phyloP scores from a whole-genome alignment of 2,113 vertebrate species.

The Ornithorhynchus anatinus region DNA sequence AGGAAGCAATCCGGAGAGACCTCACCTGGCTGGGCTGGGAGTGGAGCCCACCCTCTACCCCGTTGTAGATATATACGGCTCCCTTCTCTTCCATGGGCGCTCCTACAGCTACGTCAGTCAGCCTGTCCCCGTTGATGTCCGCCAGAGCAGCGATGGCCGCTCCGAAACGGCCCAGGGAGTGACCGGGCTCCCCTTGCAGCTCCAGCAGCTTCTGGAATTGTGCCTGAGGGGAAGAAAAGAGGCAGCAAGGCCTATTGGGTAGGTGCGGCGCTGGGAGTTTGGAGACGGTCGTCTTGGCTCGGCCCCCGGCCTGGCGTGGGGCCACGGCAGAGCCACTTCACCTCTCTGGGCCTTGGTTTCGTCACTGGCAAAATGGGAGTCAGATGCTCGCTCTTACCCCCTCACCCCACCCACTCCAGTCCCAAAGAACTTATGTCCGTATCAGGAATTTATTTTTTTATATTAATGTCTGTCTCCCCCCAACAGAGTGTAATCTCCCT shows the following conservation, averaged over 20 bases:
- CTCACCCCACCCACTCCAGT: too few relatives aligned
- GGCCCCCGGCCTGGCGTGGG: background rate
- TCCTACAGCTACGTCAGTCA: constrained; percentile 79
- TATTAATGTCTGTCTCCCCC: too few relatives aligned
- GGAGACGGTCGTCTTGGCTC: background rate
- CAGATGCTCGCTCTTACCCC: too few relatives aligned
- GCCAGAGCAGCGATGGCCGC: constrained; percentile 69
- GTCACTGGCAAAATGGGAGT: too few relatives aligned
- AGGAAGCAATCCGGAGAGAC: background rate
- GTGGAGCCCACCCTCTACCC: constrained; percentile 58
- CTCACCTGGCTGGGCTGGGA: constrained; percentile 68
- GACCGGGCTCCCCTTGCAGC: constrained; percentile 47
- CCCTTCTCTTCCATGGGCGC: constrained; percentile 79
- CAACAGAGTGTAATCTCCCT: too few relatives aligned
- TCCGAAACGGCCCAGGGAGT: constrained; percentile 75
- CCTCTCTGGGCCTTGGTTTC: background rate
- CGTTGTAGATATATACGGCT: constrained; percentile 80
- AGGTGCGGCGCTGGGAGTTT: too few relatives aligned
- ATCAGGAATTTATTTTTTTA: too few relatives aligned
- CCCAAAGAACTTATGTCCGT: too few relatives aligned
- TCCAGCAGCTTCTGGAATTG: constrained; percentile 25
- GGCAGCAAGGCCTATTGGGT: too few relatives aligned
- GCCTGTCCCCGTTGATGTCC: constrained; percentile 80
- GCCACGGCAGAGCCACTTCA: background rate
- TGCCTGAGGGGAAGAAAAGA: constrained; percentile 45